Evolutionary conservation across 2,113 vertebrate species (phyloP).

Genomic region (Melanostigma gelatinosum): DNA sequence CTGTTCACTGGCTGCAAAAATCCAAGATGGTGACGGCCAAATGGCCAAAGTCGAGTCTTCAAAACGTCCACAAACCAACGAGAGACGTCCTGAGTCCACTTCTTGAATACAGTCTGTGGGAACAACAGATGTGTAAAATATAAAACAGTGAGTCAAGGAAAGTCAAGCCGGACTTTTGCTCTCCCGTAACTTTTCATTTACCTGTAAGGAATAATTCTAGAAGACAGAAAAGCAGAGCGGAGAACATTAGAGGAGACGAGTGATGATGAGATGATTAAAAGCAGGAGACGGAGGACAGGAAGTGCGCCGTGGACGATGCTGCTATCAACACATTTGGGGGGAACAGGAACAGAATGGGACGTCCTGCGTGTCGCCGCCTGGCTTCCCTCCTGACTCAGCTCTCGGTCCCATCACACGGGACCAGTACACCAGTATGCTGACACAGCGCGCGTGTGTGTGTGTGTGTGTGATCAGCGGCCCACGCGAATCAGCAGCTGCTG

Average conservation of each 20-base stretch:
- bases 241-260: too few species aligned
- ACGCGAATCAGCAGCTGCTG: constrained; percentile 44
- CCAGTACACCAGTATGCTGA: constrained; percentile 55
- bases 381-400: constrained; percentile 46
- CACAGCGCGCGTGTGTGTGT: constrained; percentile 38
- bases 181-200: too few species aligned
- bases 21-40: too few species aligned
- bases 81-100: too few species aligned
- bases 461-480: constrained; percentile 20
- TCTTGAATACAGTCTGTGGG: too few species aligned
- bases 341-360: constrained; percentile 11
- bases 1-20: too few species aligned
- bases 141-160: too few species aligned
- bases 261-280: too few species aligned
- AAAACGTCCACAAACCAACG: too few species aligned
- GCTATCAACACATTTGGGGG: constrained; percentile 1
- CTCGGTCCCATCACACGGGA: constrained; percentile 20
- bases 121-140: too few species aligned
- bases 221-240: not conserved
- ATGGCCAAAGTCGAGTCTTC: too few species aligned
- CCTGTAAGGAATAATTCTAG: not conserved
- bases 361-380: constrained; percentile 2
- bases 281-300: not conserved
- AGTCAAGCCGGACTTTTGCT: too few species aligned
- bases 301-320: not conserved